Percentiles rank a stretch among this genome's conserved stretches.
These are phyloP conservation scores for Crocuta crocuta DNA, from an alignment of 2,113 vertebrate species.

Conservation along the genomic window DNA sequence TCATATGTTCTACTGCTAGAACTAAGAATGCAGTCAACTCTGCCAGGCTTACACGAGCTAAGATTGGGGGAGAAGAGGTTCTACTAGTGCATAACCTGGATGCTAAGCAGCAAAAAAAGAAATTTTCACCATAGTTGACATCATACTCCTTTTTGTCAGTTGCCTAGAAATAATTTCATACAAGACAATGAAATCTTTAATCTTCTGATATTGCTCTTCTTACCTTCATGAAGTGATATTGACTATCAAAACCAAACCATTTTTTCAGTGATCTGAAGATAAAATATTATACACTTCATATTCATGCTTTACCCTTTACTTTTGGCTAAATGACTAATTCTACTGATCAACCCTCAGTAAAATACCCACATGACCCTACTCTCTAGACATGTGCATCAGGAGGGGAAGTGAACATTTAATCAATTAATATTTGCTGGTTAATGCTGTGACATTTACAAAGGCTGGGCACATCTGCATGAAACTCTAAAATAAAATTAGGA, in stretches of 20 bases:
- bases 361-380: neutral
- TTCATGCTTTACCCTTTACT: slow-evolving; percentile 28
- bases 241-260: neutral
- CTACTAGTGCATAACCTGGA: neutral
- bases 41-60: neutral
- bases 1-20: neutral
- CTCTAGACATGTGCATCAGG: neutral
- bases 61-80: neutral
- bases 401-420: slow-evolving; percentile 51
- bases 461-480: slow-evolving; percentile 42
- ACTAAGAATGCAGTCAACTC: neutral
- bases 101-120: neutral
- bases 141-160: neutral
- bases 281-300: slow-evolving; percentile 3
- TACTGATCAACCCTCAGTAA: slow-evolving; percentile 12
- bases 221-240: neutral
- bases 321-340: slow-evolving; percentile 6
- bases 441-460: slow-evolving; percentile 72
- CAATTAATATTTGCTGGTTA: slow-evolving; percentile 69
- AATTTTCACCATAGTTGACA: neutral
- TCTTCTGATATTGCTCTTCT: neutral
- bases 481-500: slow-evolving; percentile 68
- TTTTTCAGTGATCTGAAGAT: slow-evolving; percentile 7
- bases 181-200: neutral
- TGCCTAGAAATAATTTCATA: neutral